Conservation (phyloP, 1,140 invertebrate genomes). For the Mycetomoellerius zeteki region DNA sequence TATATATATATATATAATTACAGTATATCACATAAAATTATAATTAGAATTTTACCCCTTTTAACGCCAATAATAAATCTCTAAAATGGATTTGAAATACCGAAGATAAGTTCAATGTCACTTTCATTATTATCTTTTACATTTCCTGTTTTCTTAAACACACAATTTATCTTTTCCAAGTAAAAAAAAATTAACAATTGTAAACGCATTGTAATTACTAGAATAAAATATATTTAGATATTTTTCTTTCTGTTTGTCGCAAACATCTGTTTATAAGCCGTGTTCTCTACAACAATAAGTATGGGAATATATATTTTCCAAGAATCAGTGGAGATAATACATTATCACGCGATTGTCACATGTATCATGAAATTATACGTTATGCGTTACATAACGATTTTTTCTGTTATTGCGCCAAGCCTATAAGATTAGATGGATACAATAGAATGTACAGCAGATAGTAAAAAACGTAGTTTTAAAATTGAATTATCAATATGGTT, state of each 20-base stretch:
- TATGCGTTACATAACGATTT: constrained; percentile 27
- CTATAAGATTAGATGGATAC: neutral
- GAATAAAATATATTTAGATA: neutral
- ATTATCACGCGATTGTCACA: constrained; percentile 33
- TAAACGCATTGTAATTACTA: neutral
- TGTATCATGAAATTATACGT: constrained; percentile 18
- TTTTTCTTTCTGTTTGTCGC: neutral
- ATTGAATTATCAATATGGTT: neutral
- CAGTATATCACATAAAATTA: neutral
- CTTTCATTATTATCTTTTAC: neutral
- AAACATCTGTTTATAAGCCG: neutral
- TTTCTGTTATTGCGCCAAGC: neutral
- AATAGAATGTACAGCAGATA: neutral
- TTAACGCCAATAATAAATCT: neutral
- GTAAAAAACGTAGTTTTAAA: constrained; percentile 14
- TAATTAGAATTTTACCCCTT: neutral
- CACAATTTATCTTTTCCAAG: neutral
- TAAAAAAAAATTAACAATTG: neutral
- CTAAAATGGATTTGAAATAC: neutral
- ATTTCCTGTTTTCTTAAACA: neutral
- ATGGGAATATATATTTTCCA: constrained; percentile 20
- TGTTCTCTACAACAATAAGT: constrained; percentile 1
- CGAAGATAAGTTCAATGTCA: neutral
- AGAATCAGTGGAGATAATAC: constrained; percentile 12
- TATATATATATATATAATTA: too few species aligned